phyloP scores from a whole-genome alignment of 2,888 invertebrate genomes.

The Caenorhabditis parvicauda region DNA sequence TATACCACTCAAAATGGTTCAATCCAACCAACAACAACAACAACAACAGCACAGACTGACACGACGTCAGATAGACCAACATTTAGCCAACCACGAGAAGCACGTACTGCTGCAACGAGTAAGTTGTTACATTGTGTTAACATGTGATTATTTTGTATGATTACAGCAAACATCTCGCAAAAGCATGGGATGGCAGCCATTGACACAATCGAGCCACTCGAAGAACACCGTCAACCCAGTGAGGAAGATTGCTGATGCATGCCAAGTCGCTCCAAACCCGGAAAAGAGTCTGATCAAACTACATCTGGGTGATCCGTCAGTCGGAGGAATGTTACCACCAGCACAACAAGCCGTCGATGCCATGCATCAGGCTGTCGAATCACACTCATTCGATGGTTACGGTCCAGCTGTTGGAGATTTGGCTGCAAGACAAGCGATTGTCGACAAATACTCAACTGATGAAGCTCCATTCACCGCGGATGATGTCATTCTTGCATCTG shows the following conservation, averaged over 20 bases:
- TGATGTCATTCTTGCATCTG: constrained; percentile 89
- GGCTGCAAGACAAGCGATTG: constrained; percentile 42
- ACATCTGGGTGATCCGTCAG: constrained; percentile 65
- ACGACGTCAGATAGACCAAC: too few relatives aligned
- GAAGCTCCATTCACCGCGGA: constrained; percentile 63
- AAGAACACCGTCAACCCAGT: constrained; percentile 88
- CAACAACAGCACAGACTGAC: too few relatives aligned
- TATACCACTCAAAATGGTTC: too few relatives aligned
- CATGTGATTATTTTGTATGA: too few relatives aligned
- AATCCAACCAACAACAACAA: too few relatives aligned
- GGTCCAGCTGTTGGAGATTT: constrained; percentile 57
- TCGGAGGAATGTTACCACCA: constrained; percentile 57
- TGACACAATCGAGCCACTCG: constrained; percentile 66
- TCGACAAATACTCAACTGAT: constrained; percentile 36
- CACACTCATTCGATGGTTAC: constrained; percentile 55
- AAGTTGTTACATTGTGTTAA: too few relatives aligned
- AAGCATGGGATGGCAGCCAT: constrained; percentile 30
- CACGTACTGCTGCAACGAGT: too few relatives aligned
- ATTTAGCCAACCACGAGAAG: too few relatives aligned
- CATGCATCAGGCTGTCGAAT: constrained; percentile 42
- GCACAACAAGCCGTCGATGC: constrained; percentile 49
- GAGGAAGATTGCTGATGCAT: constrained; percentile 83
- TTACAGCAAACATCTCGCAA: too few relatives aligned
- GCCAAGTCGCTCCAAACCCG: constrained; percentile 87
- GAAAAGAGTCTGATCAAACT: constrained; percentile 80